A percentile compares a stretch with the other conserved stretches of the same genome.
Conservation (phyloP, 2,113 vertebrate species). For the Chaenogobius annularis region DNA sequence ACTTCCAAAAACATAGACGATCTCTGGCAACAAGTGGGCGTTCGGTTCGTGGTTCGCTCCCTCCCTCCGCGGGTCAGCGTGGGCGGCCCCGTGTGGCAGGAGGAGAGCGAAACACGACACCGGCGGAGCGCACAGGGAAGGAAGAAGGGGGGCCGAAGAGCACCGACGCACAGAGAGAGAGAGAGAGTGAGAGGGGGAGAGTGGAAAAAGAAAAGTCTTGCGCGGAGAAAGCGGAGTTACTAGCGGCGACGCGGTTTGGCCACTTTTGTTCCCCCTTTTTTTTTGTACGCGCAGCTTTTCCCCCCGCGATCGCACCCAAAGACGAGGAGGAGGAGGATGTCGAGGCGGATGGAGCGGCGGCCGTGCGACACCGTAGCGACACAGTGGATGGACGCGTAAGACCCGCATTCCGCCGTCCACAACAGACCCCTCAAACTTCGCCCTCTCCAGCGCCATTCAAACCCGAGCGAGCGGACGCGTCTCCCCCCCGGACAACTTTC, state of each 20-base stretch:
- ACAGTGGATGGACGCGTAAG: slow-evolving; percentile 47
- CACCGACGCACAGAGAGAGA: not conserved
- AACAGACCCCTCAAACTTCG: slow-evolving; percentile 52
- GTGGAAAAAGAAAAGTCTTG: slow-evolving; percentile 75
- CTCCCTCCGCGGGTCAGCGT: slow-evolving; percentile 72
- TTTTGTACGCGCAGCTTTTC: slow-evolving; percentile 14
- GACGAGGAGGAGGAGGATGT: slow-evolving; percentile 30
- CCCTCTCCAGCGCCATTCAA: slow-evolving; percentile 61
- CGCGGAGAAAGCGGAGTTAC: slow-evolving; percentile 43
- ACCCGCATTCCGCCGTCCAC: slow-evolving; percentile 59
- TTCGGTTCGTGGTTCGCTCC: slow-evolving; percentile 56
- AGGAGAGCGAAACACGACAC: slow-evolving; percentile 81
- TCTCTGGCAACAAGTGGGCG: slow-evolving; percentile 73
- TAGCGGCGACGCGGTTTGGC: slow-evolving; percentile 21
- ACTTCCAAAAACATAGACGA: slow-evolving; percentile 50
- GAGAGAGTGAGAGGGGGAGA: slow-evolving; percentile 37
- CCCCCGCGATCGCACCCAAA: slow-evolving; percentile 31
- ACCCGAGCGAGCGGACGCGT: slow-evolving; percentile 45
- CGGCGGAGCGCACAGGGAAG: slow-evolving; percentile 32
- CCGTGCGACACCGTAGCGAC: slow-evolving; percentile 60
- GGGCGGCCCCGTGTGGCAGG: slow-evolving; percentile 81
- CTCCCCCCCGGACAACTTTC: slow-evolving; percentile 53
- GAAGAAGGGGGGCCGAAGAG: slow-evolving; percentile 12
- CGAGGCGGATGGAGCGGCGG: slow-evolving; percentile 59
- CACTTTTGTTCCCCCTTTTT: slow-evolving; percentile 26